phyloP scores from a whole-genome alignment of 2,113 vertebrate genomes.

The Pterocles gutturalis region DNA sequence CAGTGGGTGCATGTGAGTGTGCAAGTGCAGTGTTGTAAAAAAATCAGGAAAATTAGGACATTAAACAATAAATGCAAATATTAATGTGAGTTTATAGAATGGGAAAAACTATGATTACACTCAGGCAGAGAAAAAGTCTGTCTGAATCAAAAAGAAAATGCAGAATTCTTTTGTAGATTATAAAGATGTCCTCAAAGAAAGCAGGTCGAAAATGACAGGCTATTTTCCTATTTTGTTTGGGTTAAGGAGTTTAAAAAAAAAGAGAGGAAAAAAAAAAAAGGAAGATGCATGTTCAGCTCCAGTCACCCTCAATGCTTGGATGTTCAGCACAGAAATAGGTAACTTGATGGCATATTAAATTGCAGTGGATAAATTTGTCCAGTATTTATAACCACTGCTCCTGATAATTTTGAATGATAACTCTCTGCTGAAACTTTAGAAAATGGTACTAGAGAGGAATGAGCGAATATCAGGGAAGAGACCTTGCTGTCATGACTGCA shows the following conservation, averaged over 20 bases:
- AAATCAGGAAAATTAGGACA: background rate
- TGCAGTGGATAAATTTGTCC: background rate
- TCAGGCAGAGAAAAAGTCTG: background rate
- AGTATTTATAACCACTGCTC: background rate
- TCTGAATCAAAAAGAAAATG: background rate
- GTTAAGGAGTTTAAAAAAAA: background rate
- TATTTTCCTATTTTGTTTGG: background rate
- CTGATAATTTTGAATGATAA: background rate
- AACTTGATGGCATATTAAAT: background rate
- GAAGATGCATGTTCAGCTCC: background rate
- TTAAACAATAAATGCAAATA: background rate
- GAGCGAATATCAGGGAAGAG: background rate
- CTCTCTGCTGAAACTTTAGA: background rate
- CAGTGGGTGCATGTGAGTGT: fast-evolving
- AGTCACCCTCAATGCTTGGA: background rate
- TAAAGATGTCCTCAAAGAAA: background rate
- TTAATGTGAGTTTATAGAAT: background rate
- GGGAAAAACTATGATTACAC: fast-evolving
- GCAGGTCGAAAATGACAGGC: background rate
- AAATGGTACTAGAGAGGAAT: background rate
- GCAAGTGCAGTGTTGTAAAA: background rate
- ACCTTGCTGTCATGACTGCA: background rate
- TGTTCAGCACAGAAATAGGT: background rate
- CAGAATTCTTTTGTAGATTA: background rate
- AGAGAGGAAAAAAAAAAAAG: background rate